These are phyloP conservation scores for Cotesia glomerata DNA, from an alignment of 1,140 invertebrate genomes.

Conservation along the genomic window DNA sequence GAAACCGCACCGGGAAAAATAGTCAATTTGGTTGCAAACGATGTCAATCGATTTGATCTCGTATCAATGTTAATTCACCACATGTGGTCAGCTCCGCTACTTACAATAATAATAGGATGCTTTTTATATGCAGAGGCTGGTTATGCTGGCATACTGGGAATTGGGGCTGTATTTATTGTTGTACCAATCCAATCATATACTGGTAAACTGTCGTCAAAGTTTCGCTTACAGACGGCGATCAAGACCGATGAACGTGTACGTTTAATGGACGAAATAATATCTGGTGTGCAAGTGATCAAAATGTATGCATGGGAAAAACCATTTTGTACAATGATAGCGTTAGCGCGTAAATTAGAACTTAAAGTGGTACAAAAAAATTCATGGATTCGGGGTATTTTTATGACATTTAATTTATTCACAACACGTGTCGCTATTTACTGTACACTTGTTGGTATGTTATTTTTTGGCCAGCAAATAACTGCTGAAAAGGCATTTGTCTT, in stretches of 20 bases:
- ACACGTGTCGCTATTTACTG: conserved; percentile 72
- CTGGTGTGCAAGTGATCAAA: conserved; percentile 77
- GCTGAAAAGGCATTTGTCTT: conserved; percentile 72
- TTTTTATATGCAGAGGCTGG: conserved; percentile 73
- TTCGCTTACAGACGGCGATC: conserved; percentile 69
- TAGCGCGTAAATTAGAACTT: conserved; percentile 69
- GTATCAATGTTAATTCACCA: conserved; percentile 68
- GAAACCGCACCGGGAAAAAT: conserved; percentile 84
- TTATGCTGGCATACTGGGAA: conserved; percentile 72
- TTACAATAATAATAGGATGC: conserved; percentile 68
- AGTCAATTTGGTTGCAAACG: conserved; percentile 84
- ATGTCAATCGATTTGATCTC: conserved; percentile 72
- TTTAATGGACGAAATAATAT: conserved; percentile 81
- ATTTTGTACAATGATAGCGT: conserved; percentile 69
- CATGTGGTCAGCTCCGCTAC: conserved; percentile 72
- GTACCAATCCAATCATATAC: conserved; percentile 78
- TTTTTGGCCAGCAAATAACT: conserved; percentile 64
- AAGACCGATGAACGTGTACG: conserved; percentile 78
- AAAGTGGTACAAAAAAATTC: conserved; percentile 70
- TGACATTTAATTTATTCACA: conserved; percentile 75
- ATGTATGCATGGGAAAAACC: conserved; percentile 83
- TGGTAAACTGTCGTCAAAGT: conserved; percentile 71
- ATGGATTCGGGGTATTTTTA: conserved; percentile 74
- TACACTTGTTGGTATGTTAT: conserved; percentile 68
- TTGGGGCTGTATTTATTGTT: conserved; percentile 72